Base-by-base conservation (phyloP, 2,888 invertebrate species). In the Drosophila helvetica region DNA sequence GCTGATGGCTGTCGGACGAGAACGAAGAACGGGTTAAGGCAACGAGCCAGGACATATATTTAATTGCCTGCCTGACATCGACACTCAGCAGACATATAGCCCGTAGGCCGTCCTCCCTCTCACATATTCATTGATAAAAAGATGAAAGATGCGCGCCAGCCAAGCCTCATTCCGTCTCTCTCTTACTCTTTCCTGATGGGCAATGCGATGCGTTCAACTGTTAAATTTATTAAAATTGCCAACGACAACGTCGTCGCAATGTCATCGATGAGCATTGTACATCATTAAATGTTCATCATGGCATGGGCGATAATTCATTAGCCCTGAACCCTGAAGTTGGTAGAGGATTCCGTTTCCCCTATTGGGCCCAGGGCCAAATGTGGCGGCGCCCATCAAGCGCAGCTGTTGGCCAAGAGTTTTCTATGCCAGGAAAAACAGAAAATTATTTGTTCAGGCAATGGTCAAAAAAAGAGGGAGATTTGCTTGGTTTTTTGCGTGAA, bases 181-280 rank as follows among this genome's bases (percentile, higher is more conserved):
- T 30, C 30, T 10, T 10, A 10, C 30, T 12, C 30, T 8, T 1
- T 10, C 5, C 5, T 77, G 53, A 48, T 19, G 27, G 42, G 60
- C 19, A 52, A 12, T 58, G 45, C 47, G 53, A 52, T 51, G 27
- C 73, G 77, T 76, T 85, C 89, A 79, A 63, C 85, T 78, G 86
- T 89, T 86, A 80, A 87, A 86, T 86, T 89, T 88, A 86, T 88
- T 83, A 86, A 86, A 86, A 86, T 89, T 83, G 69, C 86, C 83
- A 59, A 42, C 69, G 88, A 76, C 85, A 66, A 52, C 33, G 60
- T 46, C 72, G 18, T 17, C 43, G 46, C 61, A 48, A 76, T 75
- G 75, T 88, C 86, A 67, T 63, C 79, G 75, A 80, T 78, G 79
- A 33, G 53, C 56, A 75, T 70, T 78, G 88, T 88, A 83, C 84